Conservation (phyloP, 2,888 invertebrate species). For the Nephrotoma guestfalica region DNA sequence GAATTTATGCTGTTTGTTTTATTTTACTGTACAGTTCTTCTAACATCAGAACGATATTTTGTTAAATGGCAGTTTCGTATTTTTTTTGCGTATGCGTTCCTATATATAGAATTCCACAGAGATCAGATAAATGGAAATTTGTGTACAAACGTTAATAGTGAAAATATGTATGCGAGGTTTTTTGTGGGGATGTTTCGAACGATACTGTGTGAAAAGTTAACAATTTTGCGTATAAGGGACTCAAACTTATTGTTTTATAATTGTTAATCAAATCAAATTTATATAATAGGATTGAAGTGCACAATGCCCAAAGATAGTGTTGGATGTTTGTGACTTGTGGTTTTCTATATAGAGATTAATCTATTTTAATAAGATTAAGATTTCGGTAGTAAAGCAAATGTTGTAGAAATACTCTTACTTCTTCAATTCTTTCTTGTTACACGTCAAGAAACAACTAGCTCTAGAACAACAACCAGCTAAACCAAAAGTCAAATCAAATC, state of each 20-base stretch:
- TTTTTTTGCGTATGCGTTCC: background rate
- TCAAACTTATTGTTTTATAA: background rate
- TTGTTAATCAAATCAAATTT: background rate
- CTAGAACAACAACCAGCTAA: too few species aligned
- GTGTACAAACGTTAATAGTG: background rate
- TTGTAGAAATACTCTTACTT: too few species aligned
- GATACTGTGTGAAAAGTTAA: background rate
- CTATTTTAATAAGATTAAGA: too few species aligned
- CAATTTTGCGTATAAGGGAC: background rate
- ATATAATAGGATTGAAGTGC: background rate
- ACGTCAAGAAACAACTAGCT: too few species aligned
- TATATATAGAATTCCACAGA: background rate
- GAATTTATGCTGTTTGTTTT: background rate
- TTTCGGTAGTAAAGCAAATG: too few species aligned
- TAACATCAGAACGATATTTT: background rate
- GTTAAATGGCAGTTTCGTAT: background rate
- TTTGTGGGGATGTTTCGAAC: background rate
- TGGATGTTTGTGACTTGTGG: too few species aligned
- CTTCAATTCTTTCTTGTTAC: too few species aligned
- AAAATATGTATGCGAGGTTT: background rate
- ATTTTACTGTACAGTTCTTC: background rate
- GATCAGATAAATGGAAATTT: background rate
- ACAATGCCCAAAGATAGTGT: background rate
- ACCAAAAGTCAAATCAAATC: too few species aligned
- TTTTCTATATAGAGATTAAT: too few species aligned